phyloP scores from a whole-genome alignment of 2,113 vertebrate species.

The Eulacestoma nigropectus region DNA sequence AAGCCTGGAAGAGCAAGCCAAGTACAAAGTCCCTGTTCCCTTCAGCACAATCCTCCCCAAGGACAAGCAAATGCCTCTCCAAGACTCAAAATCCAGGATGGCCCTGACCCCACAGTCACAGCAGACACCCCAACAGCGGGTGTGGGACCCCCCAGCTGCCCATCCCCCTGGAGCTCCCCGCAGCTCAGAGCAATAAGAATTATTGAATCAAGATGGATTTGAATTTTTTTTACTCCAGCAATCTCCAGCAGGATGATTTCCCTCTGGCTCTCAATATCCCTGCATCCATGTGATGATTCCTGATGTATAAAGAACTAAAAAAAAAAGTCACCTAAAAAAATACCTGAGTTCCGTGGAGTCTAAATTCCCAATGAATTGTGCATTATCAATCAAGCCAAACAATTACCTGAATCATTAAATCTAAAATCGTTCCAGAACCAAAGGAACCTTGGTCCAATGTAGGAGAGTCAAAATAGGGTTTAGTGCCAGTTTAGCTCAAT shows the following conservation, averaged over 20 bases:
- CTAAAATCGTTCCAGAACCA: not conserved
- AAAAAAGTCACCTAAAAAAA: not conserved
- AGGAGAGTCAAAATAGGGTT: not conserved
- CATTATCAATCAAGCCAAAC: not conserved
- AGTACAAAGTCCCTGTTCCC: not conserved
- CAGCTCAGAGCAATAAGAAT: not conserved
- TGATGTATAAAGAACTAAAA: fast-evolving
- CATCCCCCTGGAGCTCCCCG: fast-evolving
- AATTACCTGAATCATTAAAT: not conserved
- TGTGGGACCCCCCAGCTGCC: not conserved
- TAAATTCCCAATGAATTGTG: not conserved
- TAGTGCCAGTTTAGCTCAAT: not conserved
- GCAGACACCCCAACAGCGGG: fast-evolving
- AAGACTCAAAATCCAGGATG: not conserved
- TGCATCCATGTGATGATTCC: not conserved
- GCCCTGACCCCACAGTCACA: not conserved
- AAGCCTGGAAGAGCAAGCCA: not conserved
- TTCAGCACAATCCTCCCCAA: not conserved
- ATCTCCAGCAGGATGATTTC: not conserved
- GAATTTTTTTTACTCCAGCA: not conserved
- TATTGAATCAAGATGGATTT: not conserved
- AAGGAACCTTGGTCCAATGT: not conserved
- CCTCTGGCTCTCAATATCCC: not conserved
- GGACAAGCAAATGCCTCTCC: not conserved
- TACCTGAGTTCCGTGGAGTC: not conserved